Evolutionary conservation across 2,797 vertebrate species (phyloP).

Genomic region (Dendrocincla tyrannina): DNA sequence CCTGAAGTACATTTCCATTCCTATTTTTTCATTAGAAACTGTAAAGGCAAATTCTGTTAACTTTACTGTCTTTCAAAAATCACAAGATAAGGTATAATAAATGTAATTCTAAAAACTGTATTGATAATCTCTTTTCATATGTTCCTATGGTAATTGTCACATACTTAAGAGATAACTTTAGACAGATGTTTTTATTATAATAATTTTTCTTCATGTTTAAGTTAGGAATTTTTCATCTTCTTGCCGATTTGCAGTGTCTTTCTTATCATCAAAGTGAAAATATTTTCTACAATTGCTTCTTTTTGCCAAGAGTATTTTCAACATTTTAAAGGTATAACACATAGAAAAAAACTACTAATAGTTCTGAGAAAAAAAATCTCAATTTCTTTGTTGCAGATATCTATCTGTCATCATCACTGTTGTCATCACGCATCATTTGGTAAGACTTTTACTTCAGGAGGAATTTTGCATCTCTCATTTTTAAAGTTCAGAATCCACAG

Average conservation of each 20-base stretch:
- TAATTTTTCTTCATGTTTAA: neutral
- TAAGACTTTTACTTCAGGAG: neutral
- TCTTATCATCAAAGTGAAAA: neutral
- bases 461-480: constrained; percentile 48
- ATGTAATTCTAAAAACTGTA: neutral
- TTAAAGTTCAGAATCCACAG: constrained; percentile 53
- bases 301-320: neutral
- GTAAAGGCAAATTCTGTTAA: neutral
- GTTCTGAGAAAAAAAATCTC: neutral
- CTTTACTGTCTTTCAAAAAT: neutral
- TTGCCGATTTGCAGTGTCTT: neutral
- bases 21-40: neutral
- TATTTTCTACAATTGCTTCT: neutral
- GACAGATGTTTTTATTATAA: neutral
- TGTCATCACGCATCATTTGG: neutral
- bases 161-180: neutral
- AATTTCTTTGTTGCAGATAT: neutral
- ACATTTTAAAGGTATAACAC: neutral
- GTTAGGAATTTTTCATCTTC: neutral
- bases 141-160: neutral
- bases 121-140: neutral
- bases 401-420: neutral
- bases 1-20: neutral
- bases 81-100: neutral
- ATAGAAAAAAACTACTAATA: neutral